Evolutionary conservation across 2,797 vertebrate species (phyloP).

Genomic region (Catharus ustulatus): DNA sequence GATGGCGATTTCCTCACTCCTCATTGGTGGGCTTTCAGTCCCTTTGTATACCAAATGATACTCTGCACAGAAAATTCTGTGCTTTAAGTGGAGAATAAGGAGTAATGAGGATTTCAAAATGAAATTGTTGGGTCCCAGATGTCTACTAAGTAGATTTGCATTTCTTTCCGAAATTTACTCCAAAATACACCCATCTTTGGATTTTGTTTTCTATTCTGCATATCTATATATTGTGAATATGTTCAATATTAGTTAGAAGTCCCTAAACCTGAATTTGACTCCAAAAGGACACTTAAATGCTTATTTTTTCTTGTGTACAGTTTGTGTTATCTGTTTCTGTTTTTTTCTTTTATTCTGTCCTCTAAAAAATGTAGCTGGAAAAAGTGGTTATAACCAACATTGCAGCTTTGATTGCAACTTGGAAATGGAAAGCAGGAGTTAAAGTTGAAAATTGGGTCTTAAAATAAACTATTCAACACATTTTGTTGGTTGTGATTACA

Average conservation of each 20-base stretch:
- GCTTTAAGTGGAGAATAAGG: background rate
- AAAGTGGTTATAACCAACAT: background rate
- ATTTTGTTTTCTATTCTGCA: background rate
- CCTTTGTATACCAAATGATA: background rate
- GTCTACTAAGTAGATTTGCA: background rate
- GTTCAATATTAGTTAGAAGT: background rate
- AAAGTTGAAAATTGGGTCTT: background rate
- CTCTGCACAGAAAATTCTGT: background rate
- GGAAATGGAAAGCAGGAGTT: background rate
- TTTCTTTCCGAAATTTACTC: background rate
- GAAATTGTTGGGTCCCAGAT: background rate
- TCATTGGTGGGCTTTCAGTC: background rate
- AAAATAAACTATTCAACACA: background rate
- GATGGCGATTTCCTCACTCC: background rate
- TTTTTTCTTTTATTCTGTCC: background rate
- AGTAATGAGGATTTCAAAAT: background rate
- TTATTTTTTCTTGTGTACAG: background rate
- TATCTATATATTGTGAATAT: background rate
- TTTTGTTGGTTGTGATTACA: background rate
- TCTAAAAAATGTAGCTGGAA: background rate
- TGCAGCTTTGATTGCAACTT: background rate
- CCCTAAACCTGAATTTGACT: background rate
- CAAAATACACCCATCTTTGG: background rate
- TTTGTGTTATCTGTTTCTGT: accelerated
- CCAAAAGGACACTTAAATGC: background rate